phyloP scores from a whole-genome alignment of 2,888 invertebrate species.

The Thecophora atra region DNA sequence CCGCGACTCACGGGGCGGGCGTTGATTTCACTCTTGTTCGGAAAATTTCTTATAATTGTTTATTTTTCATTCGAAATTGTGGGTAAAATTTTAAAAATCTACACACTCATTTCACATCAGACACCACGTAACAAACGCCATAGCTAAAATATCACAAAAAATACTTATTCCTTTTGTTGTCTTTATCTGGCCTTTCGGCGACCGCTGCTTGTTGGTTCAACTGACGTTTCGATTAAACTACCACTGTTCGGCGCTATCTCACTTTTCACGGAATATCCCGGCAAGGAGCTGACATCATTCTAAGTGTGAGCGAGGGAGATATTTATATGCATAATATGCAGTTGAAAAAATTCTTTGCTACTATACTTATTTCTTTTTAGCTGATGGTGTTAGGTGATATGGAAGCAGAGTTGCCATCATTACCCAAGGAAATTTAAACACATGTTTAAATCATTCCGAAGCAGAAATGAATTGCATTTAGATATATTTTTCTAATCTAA shows the following conservation, averaged over 20 bases:
- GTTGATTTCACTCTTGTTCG: background rate
- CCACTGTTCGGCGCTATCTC: slow-evolving; percentile 1
- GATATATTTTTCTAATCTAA: too few relatives aligned
- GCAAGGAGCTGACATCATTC: too few relatives aligned
- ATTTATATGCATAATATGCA: too few relatives aligned
- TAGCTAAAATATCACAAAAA: slow-evolving; percentile 40
- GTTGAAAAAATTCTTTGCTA: too few relatives aligned
- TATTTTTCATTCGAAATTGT: slow-evolving; percentile 29
- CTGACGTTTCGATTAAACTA: slow-evolving; percentile 27
- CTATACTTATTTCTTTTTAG: too few relatives aligned
- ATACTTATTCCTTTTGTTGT: slow-evolving; percentile 13
- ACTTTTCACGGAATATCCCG: background rate
- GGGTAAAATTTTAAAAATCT: slow-evolving; percentile 16
- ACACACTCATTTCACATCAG: slow-evolving; percentile 37
- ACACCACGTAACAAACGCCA: slow-evolving; percentile 49
- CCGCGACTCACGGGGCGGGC: too few relatives aligned
- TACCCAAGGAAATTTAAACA: too few relatives aligned
- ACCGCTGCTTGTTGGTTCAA: slow-evolving; percentile 11
- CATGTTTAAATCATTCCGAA: too few relatives aligned
- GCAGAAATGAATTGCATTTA: too few relatives aligned
- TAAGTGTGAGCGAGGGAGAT: too few relatives aligned
- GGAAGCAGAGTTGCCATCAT: too few relatives aligned
- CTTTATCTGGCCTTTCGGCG: slow-evolving; percentile 20
- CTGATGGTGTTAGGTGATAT: too few relatives aligned
- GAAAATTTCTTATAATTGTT: slow-evolving; percentile 24